These are phyloP conservation scores for Pocillopora damicornis DNA, from an alignment of 64 coral and sea anemone species.

Conservation along the genomic window DNA sequence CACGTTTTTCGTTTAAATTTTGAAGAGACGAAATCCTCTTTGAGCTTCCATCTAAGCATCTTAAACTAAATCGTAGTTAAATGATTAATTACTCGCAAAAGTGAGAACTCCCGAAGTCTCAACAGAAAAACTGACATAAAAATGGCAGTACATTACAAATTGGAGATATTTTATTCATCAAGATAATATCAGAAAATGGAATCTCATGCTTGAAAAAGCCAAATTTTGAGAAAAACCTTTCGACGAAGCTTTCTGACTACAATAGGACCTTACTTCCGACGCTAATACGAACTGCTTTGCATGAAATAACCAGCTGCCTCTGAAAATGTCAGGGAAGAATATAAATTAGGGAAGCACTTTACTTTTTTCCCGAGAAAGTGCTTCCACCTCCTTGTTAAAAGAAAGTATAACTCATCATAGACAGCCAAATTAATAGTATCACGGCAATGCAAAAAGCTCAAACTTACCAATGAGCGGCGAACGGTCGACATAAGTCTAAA, in stretches of 20 bases:
- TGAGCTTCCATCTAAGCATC: background rate
- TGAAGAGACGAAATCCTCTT: background rate
- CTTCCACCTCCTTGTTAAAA: background rate
- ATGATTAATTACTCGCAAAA: constrained; percentile 33
- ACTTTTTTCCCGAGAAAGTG: background rate
- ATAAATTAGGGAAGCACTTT: constrained; percentile 18
- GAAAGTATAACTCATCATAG: background rate
- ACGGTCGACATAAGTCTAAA: constrained; percentile 97
- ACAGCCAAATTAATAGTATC: background rate
- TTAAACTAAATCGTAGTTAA: background rate
- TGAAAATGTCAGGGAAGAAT: constrained; percentile 20
- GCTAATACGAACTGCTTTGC: constrained; percentile 7
- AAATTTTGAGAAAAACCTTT: background rate
- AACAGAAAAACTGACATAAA: background rate
- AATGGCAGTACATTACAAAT: background rate
- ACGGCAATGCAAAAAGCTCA: background rate
- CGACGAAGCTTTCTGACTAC: background rate
- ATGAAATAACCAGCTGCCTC: constrained; percentile 37
- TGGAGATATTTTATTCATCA: background rate
- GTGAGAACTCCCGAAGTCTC: constrained; percentile 4
- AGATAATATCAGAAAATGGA: background rate
- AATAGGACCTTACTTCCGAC: constrained; percentile 6
- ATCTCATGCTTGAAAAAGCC: background rate
- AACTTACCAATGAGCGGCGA: constrained; percentile 98
- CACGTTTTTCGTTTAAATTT: background rate